A percentile compares a stretch with the other conserved stretches of the same genome.
These are phyloP conservation scores for Vannuccia rotundouncinata DNA, from an alignment of 2,888 invertebrate species.

Conservation along the genomic window DNA sequence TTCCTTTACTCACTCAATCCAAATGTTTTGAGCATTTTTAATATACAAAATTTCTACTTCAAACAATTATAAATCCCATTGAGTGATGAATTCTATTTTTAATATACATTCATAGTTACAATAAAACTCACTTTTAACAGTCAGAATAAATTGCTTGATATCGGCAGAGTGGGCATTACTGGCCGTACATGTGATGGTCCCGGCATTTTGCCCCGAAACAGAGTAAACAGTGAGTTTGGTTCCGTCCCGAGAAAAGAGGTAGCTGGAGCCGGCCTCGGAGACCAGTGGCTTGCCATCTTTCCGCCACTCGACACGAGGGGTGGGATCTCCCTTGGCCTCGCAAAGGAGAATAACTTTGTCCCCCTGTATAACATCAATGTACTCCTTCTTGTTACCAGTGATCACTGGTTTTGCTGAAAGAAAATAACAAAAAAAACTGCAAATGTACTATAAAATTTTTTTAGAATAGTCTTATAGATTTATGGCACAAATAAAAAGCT, in stretches of 20 bases:
- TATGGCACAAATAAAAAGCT: too few relatives aligned
- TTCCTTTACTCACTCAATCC: too few relatives aligned
- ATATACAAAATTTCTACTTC: too few relatives aligned
- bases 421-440: too few relatives aligned
- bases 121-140: constrained; percentile 34
- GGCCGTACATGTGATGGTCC: constrained; percentile 34
- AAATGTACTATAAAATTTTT: too few relatives aligned
- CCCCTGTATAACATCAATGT: constrained; percentile 13
- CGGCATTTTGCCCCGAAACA: constrained; percentile 22
- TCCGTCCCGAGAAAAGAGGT: constrained; percentile 16
- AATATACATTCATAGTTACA: too few relatives aligned
- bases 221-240: constrained; percentile 28
- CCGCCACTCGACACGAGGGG: constrained; percentile 29
- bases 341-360: neutral
- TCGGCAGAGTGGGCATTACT: constrained; percentile 29
- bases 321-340: constrained; percentile 25
- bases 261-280: neutral
- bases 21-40: too few relatives aligned
- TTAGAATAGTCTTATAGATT: too few relatives aligned
- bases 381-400: constrained; percentile 6
- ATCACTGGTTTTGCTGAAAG: constrained; percentile 25
- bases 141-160: constrained; percentile 30
- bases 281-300: constrained; percentile 18
- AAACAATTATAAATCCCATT: too few relatives aligned
- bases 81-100: too few relatives aligned